Evolutionary conservation across 2,113 vertebrate genomes (phyloP).

Genomic region (Colinus virginianus): DNA sequence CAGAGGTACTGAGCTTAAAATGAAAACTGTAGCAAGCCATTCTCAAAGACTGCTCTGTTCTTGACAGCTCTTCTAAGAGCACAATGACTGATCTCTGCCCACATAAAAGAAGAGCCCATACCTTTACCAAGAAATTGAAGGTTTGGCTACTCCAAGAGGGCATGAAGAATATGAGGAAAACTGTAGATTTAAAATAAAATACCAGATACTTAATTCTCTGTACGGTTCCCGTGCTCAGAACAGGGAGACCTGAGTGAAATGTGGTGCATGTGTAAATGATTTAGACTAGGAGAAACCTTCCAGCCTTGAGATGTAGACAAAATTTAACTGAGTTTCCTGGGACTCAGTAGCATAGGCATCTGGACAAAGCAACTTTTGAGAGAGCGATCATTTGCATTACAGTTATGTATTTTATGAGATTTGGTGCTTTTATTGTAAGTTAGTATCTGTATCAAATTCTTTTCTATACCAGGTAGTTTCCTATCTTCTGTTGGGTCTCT

Average conservation of each 20-base stretch:
- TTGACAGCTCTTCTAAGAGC: slow-evolving; percentile 39
- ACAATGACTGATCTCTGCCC: slow-evolving; percentile 10
- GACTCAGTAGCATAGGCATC: neutral
- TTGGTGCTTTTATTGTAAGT: neutral
- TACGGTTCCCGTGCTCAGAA: neutral
- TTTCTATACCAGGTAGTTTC: neutral
- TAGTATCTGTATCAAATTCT: neutral
- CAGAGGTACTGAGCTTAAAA: slow-evolving; percentile 24
- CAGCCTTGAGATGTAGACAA: neutral
- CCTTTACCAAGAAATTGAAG: slow-evolving; percentile 1
- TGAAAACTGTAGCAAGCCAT: neutral
- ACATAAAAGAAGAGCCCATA: slow-evolving; percentile 36
- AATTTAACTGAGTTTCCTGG: neutral
- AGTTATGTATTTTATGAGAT: neutral
- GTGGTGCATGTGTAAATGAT: neutral
- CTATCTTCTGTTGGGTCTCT: neutral
- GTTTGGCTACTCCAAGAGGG: neutral
- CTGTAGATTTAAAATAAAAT: neutral
- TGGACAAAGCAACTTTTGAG: neutral
- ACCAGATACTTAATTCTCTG: neutral
- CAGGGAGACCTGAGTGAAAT: neutral
- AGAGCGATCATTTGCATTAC: neutral
- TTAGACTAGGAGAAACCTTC: neutral
- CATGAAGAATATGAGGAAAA: neutral
- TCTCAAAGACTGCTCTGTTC: slow-evolving; percentile 27